These are phyloP conservation scores for Chironomus riparius DNA, from an alignment of 2,888 invertebrate genomes.

Conservation along the genomic window DNA sequence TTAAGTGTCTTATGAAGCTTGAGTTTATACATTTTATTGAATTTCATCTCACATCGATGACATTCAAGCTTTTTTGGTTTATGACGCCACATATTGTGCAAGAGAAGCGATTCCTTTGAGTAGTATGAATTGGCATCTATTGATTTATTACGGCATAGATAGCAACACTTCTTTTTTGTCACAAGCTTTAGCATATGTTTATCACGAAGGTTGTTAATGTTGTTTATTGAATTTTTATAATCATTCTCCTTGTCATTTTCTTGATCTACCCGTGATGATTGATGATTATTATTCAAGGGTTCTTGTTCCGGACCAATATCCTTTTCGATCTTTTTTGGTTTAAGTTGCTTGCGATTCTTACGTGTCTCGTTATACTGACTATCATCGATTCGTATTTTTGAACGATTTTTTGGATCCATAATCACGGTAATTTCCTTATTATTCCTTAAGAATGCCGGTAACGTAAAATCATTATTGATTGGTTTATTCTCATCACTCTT, in stretches of 20 bases:
- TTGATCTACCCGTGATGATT: conserved; percentile 30
- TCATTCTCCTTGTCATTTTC: not conserved
- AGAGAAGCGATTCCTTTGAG: conserved; percentile 42
- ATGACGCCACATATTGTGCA: conserved; percentile 49
- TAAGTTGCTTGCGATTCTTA: conserved; percentile 27
- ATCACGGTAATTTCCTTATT: conserved; percentile 40
- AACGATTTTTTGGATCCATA: conserved; percentile 34
- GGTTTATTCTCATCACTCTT: not conserved
- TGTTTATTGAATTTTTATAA: conserved; percentile 33
- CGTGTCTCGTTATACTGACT: not conserved
- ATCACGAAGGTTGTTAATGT: conserved; percentile 35
- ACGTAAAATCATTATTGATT: not conserved
- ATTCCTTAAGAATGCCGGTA: conserved; percentile 37
- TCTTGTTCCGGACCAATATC: not conserved
- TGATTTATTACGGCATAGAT: conserved; percentile 35
- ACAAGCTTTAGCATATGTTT: conserved; percentile 41
- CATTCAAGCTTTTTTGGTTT: conserved; percentile 31
- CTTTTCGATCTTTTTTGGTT: conserved; percentile 28
- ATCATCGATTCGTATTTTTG: not conserved
- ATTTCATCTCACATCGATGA: conserved; percentile 34
- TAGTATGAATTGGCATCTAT: conserved; percentile 43
- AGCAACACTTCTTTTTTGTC: conserved; percentile 38
- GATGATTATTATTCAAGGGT: not conserved
- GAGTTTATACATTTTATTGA: conserved; percentile 36
- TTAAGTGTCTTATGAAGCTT: conserved; percentile 38